Evolutionary conservation across 2,797 vertebrate genomes (phyloP).

Genomic region (Miichthys miiuy): DNA sequence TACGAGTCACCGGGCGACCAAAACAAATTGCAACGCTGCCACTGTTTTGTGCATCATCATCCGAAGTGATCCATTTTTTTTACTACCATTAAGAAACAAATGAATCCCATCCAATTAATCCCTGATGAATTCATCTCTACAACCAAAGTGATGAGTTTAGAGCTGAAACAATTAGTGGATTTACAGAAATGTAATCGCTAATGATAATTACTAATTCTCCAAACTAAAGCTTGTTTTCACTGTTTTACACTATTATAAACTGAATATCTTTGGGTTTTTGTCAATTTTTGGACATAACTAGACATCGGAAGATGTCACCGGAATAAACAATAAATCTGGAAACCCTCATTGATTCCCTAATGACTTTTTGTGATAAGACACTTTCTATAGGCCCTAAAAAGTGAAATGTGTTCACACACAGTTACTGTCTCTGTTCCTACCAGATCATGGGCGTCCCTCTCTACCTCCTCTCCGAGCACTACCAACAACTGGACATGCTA

Average conservation of each 20-base stretch:
- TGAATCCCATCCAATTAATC: background rate
- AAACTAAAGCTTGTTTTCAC: background rate
- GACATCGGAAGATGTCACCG: background rate
- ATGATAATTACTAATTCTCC: background rate
- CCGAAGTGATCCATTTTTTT: background rate
- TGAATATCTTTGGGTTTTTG: background rate
- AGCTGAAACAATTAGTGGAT: conserved; percentile 3
- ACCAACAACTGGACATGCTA: too few relatives aligned
- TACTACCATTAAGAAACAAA: background rate
- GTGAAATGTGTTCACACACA: background rate
- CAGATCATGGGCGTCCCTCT: too few relatives aligned
- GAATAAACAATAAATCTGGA: too few relatives aligned
- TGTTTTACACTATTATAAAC: background rate
- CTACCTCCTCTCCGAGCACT: too few relatives aligned
- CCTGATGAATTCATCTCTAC: background rate
- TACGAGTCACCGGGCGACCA: background rate
- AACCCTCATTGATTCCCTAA: background rate
- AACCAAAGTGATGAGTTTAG: background rate
- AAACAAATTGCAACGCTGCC: background rate
- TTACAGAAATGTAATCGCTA: background rate
- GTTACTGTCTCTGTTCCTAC: background rate
- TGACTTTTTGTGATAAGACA: background rate
- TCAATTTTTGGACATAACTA: background rate
- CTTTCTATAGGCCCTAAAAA: background rate
- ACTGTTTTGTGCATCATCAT: background rate